Conservation (phyloP, 2,113 vertebrate genomes). For the Desmodus rotundus region DNA sequence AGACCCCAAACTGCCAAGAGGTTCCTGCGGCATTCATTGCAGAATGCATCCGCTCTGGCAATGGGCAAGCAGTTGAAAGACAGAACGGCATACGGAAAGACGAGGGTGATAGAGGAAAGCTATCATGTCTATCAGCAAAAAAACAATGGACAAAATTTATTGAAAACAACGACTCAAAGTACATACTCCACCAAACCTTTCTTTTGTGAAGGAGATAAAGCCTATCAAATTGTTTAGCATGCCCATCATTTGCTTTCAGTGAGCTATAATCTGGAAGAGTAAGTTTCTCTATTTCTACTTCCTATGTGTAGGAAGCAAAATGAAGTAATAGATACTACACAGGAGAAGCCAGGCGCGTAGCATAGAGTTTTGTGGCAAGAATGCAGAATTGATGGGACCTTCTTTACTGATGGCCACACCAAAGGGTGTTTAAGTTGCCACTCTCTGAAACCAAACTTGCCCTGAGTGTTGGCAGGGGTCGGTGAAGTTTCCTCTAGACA, state of each 20-base stretch:
- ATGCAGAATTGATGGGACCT: neutral
- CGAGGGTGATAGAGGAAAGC: neutral
- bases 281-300: neutral
- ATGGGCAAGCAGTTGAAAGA: neutral
- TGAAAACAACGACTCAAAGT: neutral
- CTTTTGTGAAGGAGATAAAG: neutral
- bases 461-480: neutral
- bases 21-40: neutral
- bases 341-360: neutral
- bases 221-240: neutral
- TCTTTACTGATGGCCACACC: neutral
- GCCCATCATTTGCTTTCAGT: neutral
- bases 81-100: neutral
- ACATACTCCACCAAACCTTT: neutral
- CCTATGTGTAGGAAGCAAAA: neutral
- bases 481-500: neutral
- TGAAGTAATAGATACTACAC: neutral
- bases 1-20: conserved; percentile 2
- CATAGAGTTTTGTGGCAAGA: neutral
- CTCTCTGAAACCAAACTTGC: neutral
- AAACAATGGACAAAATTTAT: neutral
- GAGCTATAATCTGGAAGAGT: neutral
- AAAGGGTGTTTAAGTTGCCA: neutral
- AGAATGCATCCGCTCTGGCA: neutral
- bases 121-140: neutral